These are phyloP conservation scores for Calcarius lapponicus DNA, from an alignment of 2,797 vertebrate species.

Conservation along the genomic window DNA sequence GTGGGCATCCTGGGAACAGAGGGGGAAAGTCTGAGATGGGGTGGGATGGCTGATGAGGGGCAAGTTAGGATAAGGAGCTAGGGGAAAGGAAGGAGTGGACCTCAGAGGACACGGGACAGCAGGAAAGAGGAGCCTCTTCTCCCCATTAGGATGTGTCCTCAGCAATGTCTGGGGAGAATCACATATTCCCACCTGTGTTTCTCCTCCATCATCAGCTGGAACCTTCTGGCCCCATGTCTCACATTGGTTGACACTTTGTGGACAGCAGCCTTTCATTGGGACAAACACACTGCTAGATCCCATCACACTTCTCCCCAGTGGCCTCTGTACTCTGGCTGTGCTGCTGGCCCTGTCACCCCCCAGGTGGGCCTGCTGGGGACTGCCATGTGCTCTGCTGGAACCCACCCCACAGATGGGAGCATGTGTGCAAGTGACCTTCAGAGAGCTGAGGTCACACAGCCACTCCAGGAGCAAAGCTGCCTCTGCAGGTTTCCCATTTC, in stretches of 20 bases:
- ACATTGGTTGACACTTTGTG: fast-evolving
- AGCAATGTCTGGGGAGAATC: background rate
- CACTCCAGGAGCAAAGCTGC: background rate
- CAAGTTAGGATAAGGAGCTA: background rate
- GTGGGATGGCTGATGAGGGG: background rate
- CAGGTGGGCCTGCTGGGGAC: background rate
- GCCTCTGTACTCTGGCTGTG: background rate
- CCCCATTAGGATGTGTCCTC: background rate
- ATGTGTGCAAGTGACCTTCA: background rate
- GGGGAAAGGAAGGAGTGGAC: background rate
- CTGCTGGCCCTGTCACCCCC: background rate
- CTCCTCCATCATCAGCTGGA: background rate
- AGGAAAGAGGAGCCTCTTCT: background rate
- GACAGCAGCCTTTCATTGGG: background rate
- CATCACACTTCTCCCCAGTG: background rate
- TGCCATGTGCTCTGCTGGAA: background rate
- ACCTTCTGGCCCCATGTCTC: background rate
- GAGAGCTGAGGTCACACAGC: background rate
- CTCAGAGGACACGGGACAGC: background rate
- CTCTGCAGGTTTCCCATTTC: background rate
- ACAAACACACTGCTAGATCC: background rate
- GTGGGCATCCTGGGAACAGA: background rate
- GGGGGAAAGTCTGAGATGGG: background rate
- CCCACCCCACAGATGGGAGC: background rate
- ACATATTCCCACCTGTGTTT: background rate